Evolutionary conservation across 2,797 vertebrate genomes (phyloP).

Genomic region (Monodelphis domestica): DNA sequence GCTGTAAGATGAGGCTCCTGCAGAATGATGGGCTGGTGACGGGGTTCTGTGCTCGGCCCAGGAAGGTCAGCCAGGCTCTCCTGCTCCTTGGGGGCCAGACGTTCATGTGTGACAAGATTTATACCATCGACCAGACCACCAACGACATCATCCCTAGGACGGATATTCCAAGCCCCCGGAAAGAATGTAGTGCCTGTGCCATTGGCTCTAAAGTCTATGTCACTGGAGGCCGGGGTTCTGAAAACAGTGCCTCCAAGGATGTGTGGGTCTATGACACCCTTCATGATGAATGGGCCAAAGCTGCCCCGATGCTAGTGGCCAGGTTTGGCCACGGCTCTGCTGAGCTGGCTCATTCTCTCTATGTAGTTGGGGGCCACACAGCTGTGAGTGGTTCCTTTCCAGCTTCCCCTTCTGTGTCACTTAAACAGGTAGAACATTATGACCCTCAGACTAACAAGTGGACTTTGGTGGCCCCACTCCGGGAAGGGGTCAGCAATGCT

Average conservation of each 20-base stretch:
- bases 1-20: constrained; percentile 91
- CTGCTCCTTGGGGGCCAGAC: constrained; percentile 91
- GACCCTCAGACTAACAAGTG: constrained; percentile 92
- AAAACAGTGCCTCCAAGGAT: constrained; percentile 91
- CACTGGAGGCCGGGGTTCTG: constrained; percentile 90
- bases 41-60: constrained; percentile 89
- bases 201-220: constrained; percentile 93
- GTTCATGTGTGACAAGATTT: constrained; percentile 92
- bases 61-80: constrained; percentile 91
- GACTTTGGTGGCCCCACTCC: constrained; percentile 90
- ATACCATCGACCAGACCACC: constrained; percentile 90
- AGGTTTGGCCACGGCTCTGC: constrained; percentile 91
- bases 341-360: constrained; percentile 89
- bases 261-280: constrained; percentile 93
- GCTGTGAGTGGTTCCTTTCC: constrained; percentile 90
- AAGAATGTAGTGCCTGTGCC: constrained; percentile 91
- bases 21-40: constrained; percentile 92
- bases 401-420: constrained; percentile 91
- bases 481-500: constrained; percentile 92
- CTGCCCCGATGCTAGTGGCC: constrained; percentile 90
- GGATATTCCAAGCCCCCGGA: constrained; percentile 91
- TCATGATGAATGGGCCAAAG: constrained; percentile 93
- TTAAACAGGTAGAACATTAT: constrained; percentile 93
- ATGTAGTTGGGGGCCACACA: constrained; percentile 91
- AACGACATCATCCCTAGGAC: constrained; percentile 92